Conservation (phyloP, 2,888 invertebrate genomes). For the Himalopsyche kuldschensis region DNA sequence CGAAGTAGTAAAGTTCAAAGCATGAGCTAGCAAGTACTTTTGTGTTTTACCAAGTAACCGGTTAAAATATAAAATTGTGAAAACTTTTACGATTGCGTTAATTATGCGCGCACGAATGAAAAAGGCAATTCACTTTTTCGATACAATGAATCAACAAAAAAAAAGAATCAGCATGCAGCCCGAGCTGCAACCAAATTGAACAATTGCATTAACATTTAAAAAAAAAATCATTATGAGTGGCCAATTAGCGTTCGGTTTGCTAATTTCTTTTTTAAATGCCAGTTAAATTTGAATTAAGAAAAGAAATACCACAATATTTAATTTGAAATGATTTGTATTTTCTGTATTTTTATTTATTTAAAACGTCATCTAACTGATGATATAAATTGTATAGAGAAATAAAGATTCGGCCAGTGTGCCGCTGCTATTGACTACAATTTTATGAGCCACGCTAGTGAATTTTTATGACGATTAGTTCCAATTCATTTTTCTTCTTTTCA, state of each 20-base stretch:
- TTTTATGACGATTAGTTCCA: too few species aligned
- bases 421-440: too few species aligned
- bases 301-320: too few species aligned
- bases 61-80: not conserved
- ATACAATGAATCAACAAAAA: not conserved
- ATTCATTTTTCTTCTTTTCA: too few species aligned
- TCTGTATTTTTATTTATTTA: too few species aligned
- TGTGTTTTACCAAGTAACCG: not conserved
- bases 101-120: not conserved
- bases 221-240: not conserved
- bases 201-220: not conserved
- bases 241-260: not conserved
- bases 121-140: not conserved
- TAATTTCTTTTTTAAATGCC: not conserved
- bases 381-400: too few species aligned
- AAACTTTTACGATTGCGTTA: not conserved
- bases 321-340: too few species aligned
- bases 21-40: not conserved
- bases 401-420: too few species aligned
- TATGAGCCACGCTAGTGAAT: too few species aligned
- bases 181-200: not conserved
- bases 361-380: too few species aligned
- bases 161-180: not conserved
- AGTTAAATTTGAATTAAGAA: not conserved
- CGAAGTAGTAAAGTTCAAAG: not conserved